phyloP scores from a whole-genome alignment of 2,888 invertebrate species.

The Amblyjoppa proteus region DNA sequence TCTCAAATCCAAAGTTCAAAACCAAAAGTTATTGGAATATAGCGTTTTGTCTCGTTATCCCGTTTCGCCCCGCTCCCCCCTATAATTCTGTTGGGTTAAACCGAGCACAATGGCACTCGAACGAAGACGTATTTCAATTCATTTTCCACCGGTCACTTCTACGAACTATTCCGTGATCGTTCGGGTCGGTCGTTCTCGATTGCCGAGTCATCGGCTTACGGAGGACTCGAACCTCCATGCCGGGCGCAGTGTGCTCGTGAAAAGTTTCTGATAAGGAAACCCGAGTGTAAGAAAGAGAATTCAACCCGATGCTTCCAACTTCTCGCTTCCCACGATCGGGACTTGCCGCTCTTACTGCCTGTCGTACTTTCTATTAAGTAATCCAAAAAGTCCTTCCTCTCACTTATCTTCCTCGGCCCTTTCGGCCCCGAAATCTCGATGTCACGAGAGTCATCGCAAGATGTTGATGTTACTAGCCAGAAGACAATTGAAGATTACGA shows the following conservation, averaged over 20 bases:
- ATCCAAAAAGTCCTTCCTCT: conserved; percentile 35
- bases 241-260: not conserved
- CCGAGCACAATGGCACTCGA: conserved; percentile 50
- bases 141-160: conserved; percentile 57
- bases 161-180: too few relatives aligned
- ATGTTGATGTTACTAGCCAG: conserved; percentile 17
- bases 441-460: not conserved
- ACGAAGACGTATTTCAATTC: conserved; percentile 67
- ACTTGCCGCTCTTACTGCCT: conserved; percentile 36
- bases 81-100: not conserved
- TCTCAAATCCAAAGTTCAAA: too few relatives aligned
- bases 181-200: not conserved
- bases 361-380: conserved; percentile 57
- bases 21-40: too few relatives aligned
- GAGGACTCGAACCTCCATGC: not conserved
- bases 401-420: conserved; percentile 9
- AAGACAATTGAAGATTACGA: too few relatives aligned
- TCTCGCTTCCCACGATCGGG: not conserved
- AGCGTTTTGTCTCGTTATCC: too few relatives aligned
- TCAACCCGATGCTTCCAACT: not conserved
- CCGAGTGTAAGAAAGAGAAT: not conserved
- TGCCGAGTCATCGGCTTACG: conserved; percentile 5
- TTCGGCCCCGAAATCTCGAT: not conserved
- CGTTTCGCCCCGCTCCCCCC: too few relatives aligned
- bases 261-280: conserved; percentile 7